phyloP scores from a whole-genome alignment of 2,888 invertebrate genomes.

The Caenorhabditis wallacei region DNA sequence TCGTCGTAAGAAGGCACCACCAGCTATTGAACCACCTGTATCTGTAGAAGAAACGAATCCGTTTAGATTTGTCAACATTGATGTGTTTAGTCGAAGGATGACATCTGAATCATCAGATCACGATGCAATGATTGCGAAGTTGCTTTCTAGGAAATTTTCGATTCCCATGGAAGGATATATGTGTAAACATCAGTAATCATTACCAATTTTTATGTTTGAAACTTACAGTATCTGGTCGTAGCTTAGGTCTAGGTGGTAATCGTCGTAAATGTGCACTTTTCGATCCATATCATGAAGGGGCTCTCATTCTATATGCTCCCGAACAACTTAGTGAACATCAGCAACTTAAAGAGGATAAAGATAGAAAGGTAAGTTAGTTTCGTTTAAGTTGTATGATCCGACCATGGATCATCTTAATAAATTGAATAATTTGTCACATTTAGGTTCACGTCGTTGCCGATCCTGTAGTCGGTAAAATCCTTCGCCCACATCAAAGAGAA shows the following conservation, averaged over 20 bases:
- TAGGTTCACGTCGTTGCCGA: constrained; percentile 97
- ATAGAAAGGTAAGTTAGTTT: constrained; percentile 71
- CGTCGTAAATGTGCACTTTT: constrained; percentile 75
- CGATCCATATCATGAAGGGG: constrained; percentile 82
- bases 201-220: background rate
- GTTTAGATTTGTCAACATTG: constrained; percentile 55
- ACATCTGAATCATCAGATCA: constrained; percentile 68
- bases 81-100: constrained; percentile 54
- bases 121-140: constrained; percentile 77
- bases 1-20: constrained; percentile 47
- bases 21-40: constrained; percentile 60
- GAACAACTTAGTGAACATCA: constrained; percentile 91
- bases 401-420: background rate
- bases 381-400: too few relatives aligned
- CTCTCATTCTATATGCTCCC: constrained; percentile 91
- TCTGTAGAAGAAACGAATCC: constrained; percentile 61
- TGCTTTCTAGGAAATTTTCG: constrained; percentile 78
- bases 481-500: constrained; percentile 98
- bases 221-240: constrained; percentile 75
- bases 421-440: too few relatives aligned
- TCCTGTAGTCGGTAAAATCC: constrained; percentile 91
- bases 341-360: constrained; percentile 89
- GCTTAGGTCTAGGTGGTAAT: constrained; percentile 77
- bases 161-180: constrained; percentile 81
- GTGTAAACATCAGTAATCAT: constrained; percentile 66